Evolutionary conservation across 2,888 invertebrate species (phyloP), one percentile per base, ranked within the genome.

Genomic region (Sturmia bella): DNA sequence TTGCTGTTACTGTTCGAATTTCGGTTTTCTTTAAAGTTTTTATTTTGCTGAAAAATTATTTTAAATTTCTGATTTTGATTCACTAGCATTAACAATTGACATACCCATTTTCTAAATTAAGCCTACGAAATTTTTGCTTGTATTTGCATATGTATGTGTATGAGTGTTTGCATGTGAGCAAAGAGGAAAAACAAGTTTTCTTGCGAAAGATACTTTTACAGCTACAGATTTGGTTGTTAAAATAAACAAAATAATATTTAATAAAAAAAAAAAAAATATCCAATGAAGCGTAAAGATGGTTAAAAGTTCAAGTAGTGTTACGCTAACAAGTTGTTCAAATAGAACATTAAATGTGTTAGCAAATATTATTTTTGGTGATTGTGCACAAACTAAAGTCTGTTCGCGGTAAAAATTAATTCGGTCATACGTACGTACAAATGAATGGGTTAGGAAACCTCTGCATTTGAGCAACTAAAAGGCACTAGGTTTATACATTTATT

Each of bases 261-360:
- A 82, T 61, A 80, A 78, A 83, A 70, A 80, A 79, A 70, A 80
- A 78, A 80, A 70, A 79, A 70, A 69, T 50, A n/a, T 59, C n/a
- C n/a, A 43, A 13, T 0, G 24, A 64, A 43, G 13, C 19, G 15
- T 43, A 39, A n/a, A 61, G 45, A 56, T 63, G 68, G 63, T 77
- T 74, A 74, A 82, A 77, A 82, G 81, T 73, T 82, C 77, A 82
- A 66, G 59, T 74, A 69, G 50, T 74, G 69, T 69, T 69, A 69
- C 74, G 24, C 63, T 32, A 77, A 81, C 81, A 81, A 68, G 39
- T 79, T 78, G 64, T 70, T 54, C 19, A 21, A 52, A 48, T 52
- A 39, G 52, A 39, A 61, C 12, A n/a, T 37, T 27, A 15, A 50
- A 50, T 11, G 13, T 24, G 54, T 75, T 45, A 17, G 24, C 24